A percentile compares a stretch with the other conserved stretches of the same genome.
Conservation (phyloP, 2,797 vertebrate genomes). For the Spea hammondii region DNA sequence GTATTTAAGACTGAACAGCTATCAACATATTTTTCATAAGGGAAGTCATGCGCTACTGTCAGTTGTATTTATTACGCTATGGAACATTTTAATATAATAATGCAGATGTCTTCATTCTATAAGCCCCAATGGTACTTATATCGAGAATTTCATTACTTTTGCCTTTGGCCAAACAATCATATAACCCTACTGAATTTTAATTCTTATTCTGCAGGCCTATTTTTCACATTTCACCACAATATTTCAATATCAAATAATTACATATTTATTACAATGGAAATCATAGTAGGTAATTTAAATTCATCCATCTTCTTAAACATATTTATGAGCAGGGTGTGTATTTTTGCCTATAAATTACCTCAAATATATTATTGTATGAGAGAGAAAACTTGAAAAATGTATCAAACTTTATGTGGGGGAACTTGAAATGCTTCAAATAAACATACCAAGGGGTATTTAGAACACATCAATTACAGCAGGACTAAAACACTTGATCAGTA, state of each 20-base stretch:
- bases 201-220: constrained; percentile 62
- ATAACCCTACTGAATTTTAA: constrained; percentile 71
- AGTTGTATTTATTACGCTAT: constrained; percentile 76
- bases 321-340: constrained; percentile 59
- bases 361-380: too few species aligned
- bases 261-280: constrained; percentile 63
- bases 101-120: constrained; percentile 75
- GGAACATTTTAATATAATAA: constrained; percentile 78
- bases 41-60: constrained; percentile 69
- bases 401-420: too few species aligned
- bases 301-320: constrained; percentile 61
- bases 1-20: constrained; percentile 71
- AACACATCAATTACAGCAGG: too few species aligned
- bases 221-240: constrained; percentile 63
- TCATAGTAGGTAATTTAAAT: constrained; percentile 60
- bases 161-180: constrained; percentile 71
- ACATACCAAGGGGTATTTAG: too few species aligned
- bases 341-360: background rate
- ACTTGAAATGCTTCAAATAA: too few species aligned
- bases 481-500: too few species aligned
- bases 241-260: constrained; percentile 67
- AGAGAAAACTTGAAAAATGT: too few species aligned
- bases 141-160: constrained; percentile 72
- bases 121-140: constrained; percentile 75
- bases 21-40: constrained; percentile 75